These are phyloP conservation scores for Dryobotodes eremita DNA, from an alignment of 2,888 invertebrate species.

Conservation along the genomic window DNA sequence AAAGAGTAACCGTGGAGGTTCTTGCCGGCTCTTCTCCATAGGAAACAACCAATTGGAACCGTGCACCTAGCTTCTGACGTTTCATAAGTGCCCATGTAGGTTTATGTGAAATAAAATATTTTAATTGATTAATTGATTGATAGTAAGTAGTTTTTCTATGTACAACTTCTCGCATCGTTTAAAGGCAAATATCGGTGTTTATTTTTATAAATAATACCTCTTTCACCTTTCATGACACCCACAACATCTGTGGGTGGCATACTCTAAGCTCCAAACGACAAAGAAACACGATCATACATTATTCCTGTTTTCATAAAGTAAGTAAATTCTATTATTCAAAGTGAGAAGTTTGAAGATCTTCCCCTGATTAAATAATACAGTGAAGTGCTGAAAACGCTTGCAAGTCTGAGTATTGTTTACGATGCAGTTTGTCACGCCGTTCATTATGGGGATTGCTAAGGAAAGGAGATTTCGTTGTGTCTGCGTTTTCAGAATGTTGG, in stretches of 20 bases:
- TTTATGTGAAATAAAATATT: no score
- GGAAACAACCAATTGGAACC: no score
- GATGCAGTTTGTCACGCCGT: slow-evolving; percentile 38
- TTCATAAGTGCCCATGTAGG: no score
- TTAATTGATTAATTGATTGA: no score
- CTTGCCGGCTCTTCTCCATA: no score
- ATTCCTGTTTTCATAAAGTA: not conserved
- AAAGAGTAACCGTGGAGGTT: no score
- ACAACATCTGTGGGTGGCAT: not conserved
- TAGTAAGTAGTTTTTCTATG: no score
- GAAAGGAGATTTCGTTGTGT: not conserved
- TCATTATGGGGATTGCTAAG: slow-evolving; percentile 19
- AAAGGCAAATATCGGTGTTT: no score
- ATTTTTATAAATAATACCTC: not conserved
- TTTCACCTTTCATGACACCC: not conserved
- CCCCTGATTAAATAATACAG: slow-evolving; percentile 22
- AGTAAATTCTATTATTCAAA: not conserved
- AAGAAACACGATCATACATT: not conserved
- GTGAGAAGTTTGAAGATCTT: slow-evolving; percentile 9
- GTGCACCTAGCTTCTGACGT: no score
- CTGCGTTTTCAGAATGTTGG: slow-evolving; percentile 1
- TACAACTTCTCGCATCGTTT: no score
- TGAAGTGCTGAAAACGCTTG: slow-evolving; percentile 7
- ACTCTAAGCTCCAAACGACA: not conserved
- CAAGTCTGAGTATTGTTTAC: slow-evolving; percentile 30